These are phyloP conservation scores for Euwallacea fornicatus DNA, from an alignment of 1,140 invertebrate genomes.

Conservation along the genomic window DNA sequence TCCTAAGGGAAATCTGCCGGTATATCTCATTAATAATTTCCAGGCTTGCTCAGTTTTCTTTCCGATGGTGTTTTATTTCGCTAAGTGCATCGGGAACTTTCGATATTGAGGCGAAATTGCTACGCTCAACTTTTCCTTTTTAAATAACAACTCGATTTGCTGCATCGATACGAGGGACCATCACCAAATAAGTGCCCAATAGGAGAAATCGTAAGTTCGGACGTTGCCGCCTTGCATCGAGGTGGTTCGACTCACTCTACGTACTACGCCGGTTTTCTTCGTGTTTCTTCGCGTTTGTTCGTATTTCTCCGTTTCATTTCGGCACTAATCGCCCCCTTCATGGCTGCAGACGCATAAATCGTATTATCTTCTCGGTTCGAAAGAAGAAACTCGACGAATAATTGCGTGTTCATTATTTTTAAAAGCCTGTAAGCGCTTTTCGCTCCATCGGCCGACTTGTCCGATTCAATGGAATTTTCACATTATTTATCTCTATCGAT, in stretches of 20 bases:
- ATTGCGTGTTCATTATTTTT: slow-evolving; percentile 28
- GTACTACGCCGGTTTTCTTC: too few relatives aligned
- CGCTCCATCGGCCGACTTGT: slow-evolving; percentile 21
- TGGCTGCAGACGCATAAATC: slow-evolving; percentile 4
- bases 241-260: too few relatives aligned
- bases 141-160: too few relatives aligned
- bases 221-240: too few relatives aligned
- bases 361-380: slow-evolving; percentile 13
- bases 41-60: slow-evolving; percentile 4
- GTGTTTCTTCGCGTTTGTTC: too few relatives aligned
- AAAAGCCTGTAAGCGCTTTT: slow-evolving; percentile 21
- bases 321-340: too few relatives aligned
- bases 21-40: slow-evolving; percentile 30
- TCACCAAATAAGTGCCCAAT: too few relatives aligned
- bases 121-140: neutral
- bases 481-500: slow-evolving; percentile 32
- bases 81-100: neutral
- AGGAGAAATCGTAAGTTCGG: too few relatives aligned
- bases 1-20: slow-evolving; percentile 21
- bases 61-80: neutral
- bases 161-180: too few relatives aligned
- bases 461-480: slow-evolving; percentile 34
- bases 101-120: neutral
- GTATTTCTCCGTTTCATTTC: too few relatives aligned
- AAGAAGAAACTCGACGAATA: slow-evolving; percentile 12